Conservation (phyloP, 2,797 vertebrate genomes). For the Sebastes elongatus region DNA sequence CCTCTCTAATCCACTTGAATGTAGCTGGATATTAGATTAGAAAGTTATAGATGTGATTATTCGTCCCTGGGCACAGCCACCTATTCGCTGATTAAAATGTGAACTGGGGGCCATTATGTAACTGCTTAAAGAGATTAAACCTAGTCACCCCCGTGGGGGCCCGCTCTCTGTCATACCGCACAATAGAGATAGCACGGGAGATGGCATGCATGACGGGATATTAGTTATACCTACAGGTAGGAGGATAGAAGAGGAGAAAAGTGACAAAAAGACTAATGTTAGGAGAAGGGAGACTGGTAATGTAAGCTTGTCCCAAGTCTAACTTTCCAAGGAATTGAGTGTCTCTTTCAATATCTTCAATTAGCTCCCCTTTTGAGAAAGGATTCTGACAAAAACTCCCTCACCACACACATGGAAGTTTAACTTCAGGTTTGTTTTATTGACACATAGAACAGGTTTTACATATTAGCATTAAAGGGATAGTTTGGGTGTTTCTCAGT, state of each 20-base stretch:
- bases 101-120: slow-evolving; percentile 79
- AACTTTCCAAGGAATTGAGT: slow-evolving; percentile 19
- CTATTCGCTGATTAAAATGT: slow-evolving; percentile 83
- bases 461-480: background rate
- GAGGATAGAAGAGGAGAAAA: background rate
- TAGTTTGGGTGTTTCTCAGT: no score
- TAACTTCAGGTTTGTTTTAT: background rate
- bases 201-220: slow-evolving; percentile 33
- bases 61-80: slow-evolving; percentile 71
- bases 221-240: slow-evolving; percentile 28
- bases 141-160: slow-evolving; percentile 59
- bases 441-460: background rate
- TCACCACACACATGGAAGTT: background rate
- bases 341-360: slow-evolving; percentile 4
- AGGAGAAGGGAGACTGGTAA: background rate
- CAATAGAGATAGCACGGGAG: slow-evolving; percentile 49
- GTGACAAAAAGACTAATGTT: background rate
- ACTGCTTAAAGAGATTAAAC: slow-evolving; percentile 81
- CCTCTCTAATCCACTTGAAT: slow-evolving; percentile 79
- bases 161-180: slow-evolving; percentile 49
- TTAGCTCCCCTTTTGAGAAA: background rate
- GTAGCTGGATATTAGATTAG: slow-evolving; percentile 80
- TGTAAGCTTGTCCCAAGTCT: slow-evolving; percentile 1
- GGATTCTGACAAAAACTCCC: background rate
- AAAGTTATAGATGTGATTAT: slow-evolving; percentile 84